These are phyloP conservation scores for Tiliqua scincoides DNA, from an alignment of 2,113 vertebrate genomes.

Conservation along the genomic window DNA sequence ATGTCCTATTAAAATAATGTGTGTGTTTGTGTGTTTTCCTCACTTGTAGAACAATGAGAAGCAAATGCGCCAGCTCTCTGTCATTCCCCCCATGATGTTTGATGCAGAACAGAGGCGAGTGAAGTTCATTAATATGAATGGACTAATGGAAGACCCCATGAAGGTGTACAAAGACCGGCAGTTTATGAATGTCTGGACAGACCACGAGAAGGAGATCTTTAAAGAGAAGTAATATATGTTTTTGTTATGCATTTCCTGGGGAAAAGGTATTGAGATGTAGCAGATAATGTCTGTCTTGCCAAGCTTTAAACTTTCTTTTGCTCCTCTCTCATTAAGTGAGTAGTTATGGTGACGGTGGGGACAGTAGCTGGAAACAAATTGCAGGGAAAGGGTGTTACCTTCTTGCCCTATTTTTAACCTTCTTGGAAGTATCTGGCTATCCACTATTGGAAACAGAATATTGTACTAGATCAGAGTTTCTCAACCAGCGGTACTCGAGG, in stretches of 20 bases:
- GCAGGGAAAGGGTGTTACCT: too few species aligned
- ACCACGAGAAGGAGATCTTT: constrained; percentile 98
- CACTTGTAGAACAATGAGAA: constrained; percentile 94
- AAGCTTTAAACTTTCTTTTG: too few species aligned
- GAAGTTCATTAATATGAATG: constrained; percentile 99
- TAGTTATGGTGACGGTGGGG: neutral
- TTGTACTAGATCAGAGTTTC: too few species aligned
- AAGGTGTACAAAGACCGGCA: constrained; percentile 98
- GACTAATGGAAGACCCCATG: constrained; percentile 98
- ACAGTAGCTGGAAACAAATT: neutral
- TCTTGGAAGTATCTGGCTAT: too few species aligned
- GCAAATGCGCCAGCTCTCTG: constrained; percentile 97
- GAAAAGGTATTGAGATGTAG: too few species aligned
- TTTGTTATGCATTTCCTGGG: too few species aligned
- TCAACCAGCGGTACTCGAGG: too few species aligned
- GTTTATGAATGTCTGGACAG: constrained; percentile 99
- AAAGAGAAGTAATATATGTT: constrained; percentile 91
- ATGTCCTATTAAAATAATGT: neutral
- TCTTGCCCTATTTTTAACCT: too few species aligned
- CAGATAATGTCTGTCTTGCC: too few species aligned
- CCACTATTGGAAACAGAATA: too few species aligned
- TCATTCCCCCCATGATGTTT: constrained; percentile 99
- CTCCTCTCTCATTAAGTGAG: neutral
- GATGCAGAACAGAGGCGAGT: constrained; percentile 96
- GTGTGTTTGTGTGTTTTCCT: neutral